Evolutionary conservation across 2,797 vertebrate species (phyloP), one percentile per base, ranked within the genome.

Genomic region (Glossophaga mutica): DNA sequence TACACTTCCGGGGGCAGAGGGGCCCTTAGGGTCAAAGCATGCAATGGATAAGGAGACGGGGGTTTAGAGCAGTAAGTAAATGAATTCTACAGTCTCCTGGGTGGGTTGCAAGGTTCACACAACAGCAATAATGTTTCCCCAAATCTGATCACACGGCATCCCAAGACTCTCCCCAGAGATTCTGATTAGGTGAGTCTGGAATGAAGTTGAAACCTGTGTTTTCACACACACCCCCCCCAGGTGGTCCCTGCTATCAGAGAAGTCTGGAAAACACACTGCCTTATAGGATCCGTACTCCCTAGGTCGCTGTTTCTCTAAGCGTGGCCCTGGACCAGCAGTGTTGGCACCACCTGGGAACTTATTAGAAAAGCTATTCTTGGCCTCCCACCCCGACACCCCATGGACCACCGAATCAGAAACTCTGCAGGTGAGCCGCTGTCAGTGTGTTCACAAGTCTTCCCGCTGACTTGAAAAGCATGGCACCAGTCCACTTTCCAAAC

Each of bases 31-130:
- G 39, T 39, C 15, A 78, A 78, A 83, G 39, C 44, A 70, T 22
- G 24, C 19, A 73, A n/a, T 0, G 9, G 15, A 3, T 19, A 42
- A 74, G 16, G 5, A n/a, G 34, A 12, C 6, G 0, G 0, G 2
- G 19, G n/a, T 37, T 83, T 8, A 3, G 24, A 79, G n/a, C 10
- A 8, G 14, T 26, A 48, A 8, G 15, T 32, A 55, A 48, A 26
- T 46, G 68, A 70, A 52, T 39, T 55, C 59, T 52, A 21, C 11
- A n/a, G n/a, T 71, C 19, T 44, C 12, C 2, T 9, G 5, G 15
- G 15, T 39, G 55, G n/a, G 46, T 16, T 59, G 46, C 12, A 24
- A 39, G 34, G 37, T 55, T 50, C 12, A 67, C 14, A 50, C 11
- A 12, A 50, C 0, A 89, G n/a, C 84, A 81, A 48, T 1, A 26